Base-by-base conservation (phyloP, 2,888 invertebrate species). In the Sarcophaga rosellei region DNA sequence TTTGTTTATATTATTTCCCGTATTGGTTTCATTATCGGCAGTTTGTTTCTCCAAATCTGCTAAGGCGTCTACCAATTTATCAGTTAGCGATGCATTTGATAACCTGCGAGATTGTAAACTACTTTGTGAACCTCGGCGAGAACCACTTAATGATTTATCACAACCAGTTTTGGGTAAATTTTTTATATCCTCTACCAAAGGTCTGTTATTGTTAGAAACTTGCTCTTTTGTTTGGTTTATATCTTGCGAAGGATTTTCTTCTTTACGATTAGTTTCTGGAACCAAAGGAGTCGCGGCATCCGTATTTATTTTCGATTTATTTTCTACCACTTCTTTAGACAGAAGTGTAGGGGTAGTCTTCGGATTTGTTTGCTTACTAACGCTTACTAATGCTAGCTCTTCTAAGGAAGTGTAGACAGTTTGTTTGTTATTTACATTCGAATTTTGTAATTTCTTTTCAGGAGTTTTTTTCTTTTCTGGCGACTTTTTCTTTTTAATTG, bases 141-240 rank as follows among this genome's bases (percentile, higher is more conserved):
- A 92, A 76, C 75, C 90, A 83, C 85, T 91, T 2, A 89, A 57
- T 3, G 91, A 92, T 81, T 92, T 92, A 68, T 92, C 92, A 78
- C 92, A 92, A 1, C 92, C 92, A 0, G 91, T 91, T 75, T 92
- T 92, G 0, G 92, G 92, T 20, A 92, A 87, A 74, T 92, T 92
- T 62, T 89, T 90, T n/a, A 92, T 92, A 79, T 92, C 90, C 80
- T 92, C 92, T 0, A 91, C 80, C 4, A 89, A 69, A 21, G 89
- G 88, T 1, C 88, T 61, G 3, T 17, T 17, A 21, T 20, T n/a
- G 8, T 10, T 12, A 0, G 15, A 12, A 44, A 25, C 3, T 10
- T 68, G 12, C 45, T 79, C 73, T 23, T 68, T 63, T 10, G 59
- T 17, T 25, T 59, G 65, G 53, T 35, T 35, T 61, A 59, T 53